Conservation (phyloP, 2,797 vertebrate species). For the Meda fulgida region DNA sequence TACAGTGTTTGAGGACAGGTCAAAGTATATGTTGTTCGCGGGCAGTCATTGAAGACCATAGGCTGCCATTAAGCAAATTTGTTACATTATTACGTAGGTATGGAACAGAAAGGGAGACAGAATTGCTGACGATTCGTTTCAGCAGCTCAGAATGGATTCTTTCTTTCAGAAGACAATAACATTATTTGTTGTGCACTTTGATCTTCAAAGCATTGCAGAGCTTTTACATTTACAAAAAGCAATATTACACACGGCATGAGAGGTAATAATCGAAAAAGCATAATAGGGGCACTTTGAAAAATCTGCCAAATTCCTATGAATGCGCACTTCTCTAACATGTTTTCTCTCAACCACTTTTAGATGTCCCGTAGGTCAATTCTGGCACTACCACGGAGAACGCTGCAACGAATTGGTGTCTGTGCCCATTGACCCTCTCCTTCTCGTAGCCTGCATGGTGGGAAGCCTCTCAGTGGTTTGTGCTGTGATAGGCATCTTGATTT, state of each 20-base stretch:
- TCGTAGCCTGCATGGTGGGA: slow-evolving; percentile 76
- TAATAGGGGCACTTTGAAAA: not conserved
- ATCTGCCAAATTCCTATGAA: not conserved
- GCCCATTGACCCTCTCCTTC: slow-evolving; percentile 76
- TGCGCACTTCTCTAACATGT: slow-evolving; percentile 20
- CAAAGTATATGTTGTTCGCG: not conserved
- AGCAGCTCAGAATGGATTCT: not conserved
- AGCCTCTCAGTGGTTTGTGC: slow-evolving; percentile 81
- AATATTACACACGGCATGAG: not conserved
- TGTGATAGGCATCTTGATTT: slow-evolving; percentile 79
- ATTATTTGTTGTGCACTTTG: too few species aligned
- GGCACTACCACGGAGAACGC: slow-evolving; percentile 82
- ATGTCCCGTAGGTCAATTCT: slow-evolving; percentile 82
- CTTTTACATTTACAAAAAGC: not conserved
- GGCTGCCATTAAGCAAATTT: not conserved
- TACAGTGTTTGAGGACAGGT: not conserved
- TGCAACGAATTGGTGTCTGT: slow-evolving; percentile 82
- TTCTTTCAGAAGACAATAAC: not conserved
- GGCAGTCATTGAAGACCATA: not conserved
- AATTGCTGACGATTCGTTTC: not conserved
- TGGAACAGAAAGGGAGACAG: too few species aligned
- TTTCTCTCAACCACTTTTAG: slow-evolving; percentile 68
- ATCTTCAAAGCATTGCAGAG: not conserved
- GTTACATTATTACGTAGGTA: not conserved
- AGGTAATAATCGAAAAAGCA: not conserved